phyloP scores from a whole-genome alignment of 2,888 invertebrate genomes.

The Caenorhabditis parvicauda region DNA sequence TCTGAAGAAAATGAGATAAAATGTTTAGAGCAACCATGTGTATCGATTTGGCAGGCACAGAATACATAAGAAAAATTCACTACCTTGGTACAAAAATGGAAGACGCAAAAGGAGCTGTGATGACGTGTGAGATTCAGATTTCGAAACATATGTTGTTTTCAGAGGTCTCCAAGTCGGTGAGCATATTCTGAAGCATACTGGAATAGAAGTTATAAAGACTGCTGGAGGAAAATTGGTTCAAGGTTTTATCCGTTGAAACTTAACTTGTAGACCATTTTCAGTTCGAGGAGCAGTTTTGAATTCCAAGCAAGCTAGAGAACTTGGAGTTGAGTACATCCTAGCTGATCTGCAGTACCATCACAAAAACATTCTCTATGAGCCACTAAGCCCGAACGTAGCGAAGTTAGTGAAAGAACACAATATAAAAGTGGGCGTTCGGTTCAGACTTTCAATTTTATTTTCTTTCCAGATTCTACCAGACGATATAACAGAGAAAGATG shows the following conservation, averaged over 20 bases:
- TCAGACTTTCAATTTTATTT: background rate
- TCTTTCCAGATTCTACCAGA: slow-evolving; percentile 56
- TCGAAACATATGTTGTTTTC: slow-evolving; percentile 9
- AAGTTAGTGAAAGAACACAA: slow-evolving; percentile 55
- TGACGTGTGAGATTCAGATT: slow-evolving; percentile 27
- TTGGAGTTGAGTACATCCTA: slow-evolving; percentile 53
- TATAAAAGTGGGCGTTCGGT: slow-evolving; percentile 47
- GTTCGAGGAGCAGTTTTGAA: slow-evolving; percentile 55
- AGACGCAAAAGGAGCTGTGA: slow-evolving; percentile 60
- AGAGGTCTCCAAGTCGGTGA: slow-evolving; percentile 60
- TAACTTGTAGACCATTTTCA: slow-evolving; percentile 5
- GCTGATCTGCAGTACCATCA: slow-evolving; percentile 53
- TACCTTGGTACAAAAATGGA: slow-evolving; percentile 62
- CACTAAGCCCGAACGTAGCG: slow-evolving; percentile 53
- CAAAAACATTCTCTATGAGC: slow-evolving; percentile 61
- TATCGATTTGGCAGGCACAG: slow-evolving; percentile 62
- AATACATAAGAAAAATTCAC: slow-evolving; percentile 61
- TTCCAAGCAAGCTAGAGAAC: slow-evolving; percentile 50
- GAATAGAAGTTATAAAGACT: slow-evolving; percentile 59
- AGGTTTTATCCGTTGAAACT: slow-evolving; percentile 15
- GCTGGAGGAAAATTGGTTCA: slow-evolving; percentile 61
- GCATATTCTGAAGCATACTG: slow-evolving; percentile 60
- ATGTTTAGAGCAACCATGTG: slow-evolving; percentile 61
- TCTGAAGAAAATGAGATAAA: background rate
- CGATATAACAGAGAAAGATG: slow-evolving; percentile 58